A percentile compares a stretch with the other conserved stretches of the same genome.
Conservation (phyloP, 2,113 vertebrate species). For the Isichthys henryi region DNA sequence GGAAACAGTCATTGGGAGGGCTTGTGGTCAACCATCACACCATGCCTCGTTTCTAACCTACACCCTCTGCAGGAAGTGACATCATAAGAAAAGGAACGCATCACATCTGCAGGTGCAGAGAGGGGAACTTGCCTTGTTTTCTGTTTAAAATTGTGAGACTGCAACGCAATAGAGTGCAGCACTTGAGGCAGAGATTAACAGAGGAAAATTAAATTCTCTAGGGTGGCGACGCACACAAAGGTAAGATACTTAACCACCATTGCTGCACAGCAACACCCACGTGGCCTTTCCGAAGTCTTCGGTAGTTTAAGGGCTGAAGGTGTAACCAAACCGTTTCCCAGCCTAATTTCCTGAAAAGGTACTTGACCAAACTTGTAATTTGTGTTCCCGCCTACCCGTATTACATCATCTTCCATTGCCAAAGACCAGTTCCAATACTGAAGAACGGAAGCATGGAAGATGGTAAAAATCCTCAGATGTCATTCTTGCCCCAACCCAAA, state of each 20-base stretch:
- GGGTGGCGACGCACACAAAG: background rate
- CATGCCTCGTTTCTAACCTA: background rate
- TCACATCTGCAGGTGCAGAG: slow-evolving; percentile 7
- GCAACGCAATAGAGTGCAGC: background rate
- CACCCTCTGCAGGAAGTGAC: slow-evolving; percentile 24
- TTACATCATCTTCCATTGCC: background rate
- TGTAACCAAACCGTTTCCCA: background rate
- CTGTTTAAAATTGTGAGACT: background rate
- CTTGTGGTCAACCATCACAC: slow-evolving; percentile 17
- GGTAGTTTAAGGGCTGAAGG: background rate
- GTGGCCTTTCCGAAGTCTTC: too few relatives aligned
- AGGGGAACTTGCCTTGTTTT: background rate
- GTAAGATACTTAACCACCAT: background rate
- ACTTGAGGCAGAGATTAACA: background rate
- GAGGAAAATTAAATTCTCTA: background rate
- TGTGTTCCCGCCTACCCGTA: background rate
- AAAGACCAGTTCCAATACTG: background rate
- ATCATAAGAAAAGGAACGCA: background rate
- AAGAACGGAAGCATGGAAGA: background rate
- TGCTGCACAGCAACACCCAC: too few relatives aligned
- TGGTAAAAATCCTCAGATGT: background rate
- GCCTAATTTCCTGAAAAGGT: background rate
- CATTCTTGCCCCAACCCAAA: background rate
- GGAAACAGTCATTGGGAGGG: slow-evolving; percentile 16
- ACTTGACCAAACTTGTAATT: background rate